Evolutionary conservation across 2,113 vertebrate species (phyloP).

Genomic region (Dipodomys stephensi): DNA sequence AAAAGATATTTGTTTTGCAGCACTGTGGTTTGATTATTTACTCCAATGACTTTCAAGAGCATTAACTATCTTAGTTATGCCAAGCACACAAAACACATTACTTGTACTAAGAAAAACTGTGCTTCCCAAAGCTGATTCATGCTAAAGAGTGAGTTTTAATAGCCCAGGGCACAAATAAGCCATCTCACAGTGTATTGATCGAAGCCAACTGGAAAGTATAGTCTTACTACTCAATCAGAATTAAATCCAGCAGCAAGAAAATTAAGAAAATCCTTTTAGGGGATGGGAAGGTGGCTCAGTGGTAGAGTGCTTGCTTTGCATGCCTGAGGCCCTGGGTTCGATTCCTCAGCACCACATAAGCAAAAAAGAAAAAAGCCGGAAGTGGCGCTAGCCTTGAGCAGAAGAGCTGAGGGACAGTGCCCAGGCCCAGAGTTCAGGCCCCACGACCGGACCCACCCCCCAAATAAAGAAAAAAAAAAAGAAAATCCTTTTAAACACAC

Average conservation of each 20-base stretch:
- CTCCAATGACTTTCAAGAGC: slow-evolving; percentile 21
- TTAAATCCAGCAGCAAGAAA: background rate
- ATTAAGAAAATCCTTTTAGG: background rate
- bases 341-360: no score
- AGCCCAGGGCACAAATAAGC: slow-evolving; percentile 8
- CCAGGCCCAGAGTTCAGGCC: no score
- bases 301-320: no score
- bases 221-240: slow-evolving; percentile 16
- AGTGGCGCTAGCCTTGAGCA: no score
- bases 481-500: background rate
- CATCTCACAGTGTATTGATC: slow-evolving; percentile 18
- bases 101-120: slow-evolving; percentile 28
- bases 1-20: background rate
- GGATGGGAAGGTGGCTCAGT: no score
- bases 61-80: slow-evolving; percentile 6
- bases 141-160: slow-evolving; percentile 41
- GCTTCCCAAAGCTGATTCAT: slow-evolving; percentile 23
- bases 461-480: no score
- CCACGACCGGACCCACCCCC: no score
- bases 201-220: background rate
- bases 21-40: slow-evolving; percentile 22
- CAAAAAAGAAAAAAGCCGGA: no score
- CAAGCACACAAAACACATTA: background rate
- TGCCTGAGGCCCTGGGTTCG: no score
- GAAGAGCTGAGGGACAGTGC: no score